phyloP scores from a whole-genome alignment of 2,888 invertebrate species.

The Quadriops clusia region DNA sequence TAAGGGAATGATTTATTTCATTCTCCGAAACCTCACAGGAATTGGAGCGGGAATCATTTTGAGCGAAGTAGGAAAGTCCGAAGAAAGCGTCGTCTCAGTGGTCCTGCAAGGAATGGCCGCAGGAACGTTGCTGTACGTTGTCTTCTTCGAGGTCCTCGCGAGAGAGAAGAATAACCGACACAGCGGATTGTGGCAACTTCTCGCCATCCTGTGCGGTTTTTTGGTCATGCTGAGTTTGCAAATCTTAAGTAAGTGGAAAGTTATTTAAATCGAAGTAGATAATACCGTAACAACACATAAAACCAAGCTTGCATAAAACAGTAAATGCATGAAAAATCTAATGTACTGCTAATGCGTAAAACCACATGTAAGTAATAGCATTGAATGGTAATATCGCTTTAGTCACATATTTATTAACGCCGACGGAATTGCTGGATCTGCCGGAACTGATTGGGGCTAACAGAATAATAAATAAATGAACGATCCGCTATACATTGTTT shows the following conservation, averaged over 20 bases:
- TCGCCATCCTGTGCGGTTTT: slow-evolving; percentile 46
- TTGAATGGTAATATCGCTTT: too few relatives aligned
- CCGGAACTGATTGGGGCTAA: too few relatives aligned
- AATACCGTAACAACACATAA: too few relatives aligned
- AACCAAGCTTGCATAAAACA: too few relatives aligned
- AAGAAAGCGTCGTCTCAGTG: slow-evolving; percentile 38
- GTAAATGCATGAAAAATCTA: too few relatives aligned
- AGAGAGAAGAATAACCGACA: slow-evolving; percentile 50
- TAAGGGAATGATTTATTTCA: not conserved
- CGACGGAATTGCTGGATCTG: too few relatives aligned
- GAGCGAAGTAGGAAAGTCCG: slow-evolving; percentile 32
- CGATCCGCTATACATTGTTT: too few relatives aligned
- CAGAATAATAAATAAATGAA: too few relatives aligned
- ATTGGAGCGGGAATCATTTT: slow-evolving; percentile 50
- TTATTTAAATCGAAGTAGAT: too few relatives aligned
- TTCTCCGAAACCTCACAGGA: slow-evolving; percentile 32
- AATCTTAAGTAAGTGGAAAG: slow-evolving; percentile 34
- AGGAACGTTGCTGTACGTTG: slow-evolving; percentile 68
- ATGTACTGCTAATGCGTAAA: too few relatives aligned
- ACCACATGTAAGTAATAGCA: too few relatives aligned
- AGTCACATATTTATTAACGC: too few relatives aligned
- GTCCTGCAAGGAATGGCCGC: slow-evolving; percentile 62
- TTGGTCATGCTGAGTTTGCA: slow-evolving; percentile 44
- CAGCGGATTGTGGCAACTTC: slow-evolving; percentile 44
- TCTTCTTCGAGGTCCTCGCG: slow-evolving; percentile 71